A percentile compares a stretch with the other conserved stretches of the same genome.
Conservation (phyloP, 2,113 vertebrate genomes). For the Cebus imitator region DNA sequence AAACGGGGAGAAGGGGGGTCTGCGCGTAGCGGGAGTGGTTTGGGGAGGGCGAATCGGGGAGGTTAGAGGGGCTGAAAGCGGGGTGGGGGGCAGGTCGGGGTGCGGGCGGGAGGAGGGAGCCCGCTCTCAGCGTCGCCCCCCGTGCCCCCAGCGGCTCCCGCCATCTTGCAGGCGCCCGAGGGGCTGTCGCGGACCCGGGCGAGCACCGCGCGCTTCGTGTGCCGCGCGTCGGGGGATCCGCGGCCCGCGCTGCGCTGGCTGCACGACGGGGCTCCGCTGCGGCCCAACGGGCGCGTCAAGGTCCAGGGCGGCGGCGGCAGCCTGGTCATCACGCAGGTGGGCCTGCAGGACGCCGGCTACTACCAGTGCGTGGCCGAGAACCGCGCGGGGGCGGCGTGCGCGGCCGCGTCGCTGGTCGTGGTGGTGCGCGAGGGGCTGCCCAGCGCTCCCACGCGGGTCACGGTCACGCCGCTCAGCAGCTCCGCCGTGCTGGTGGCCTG, state of each 20-base stretch:
- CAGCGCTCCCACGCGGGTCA: slow-evolving; percentile 91
- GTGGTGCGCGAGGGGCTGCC: slow-evolving; percentile 96
- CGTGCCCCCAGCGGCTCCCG: slow-evolving; percentile 88
- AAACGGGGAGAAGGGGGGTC: not conserved
- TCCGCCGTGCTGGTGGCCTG: slow-evolving; percentile 92
- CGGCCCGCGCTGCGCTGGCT: slow-evolving; percentile 91
- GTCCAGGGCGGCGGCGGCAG: slow-evolving; percentile 92
- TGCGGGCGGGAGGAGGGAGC: not conserved
- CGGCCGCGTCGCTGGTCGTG: slow-evolving; percentile 92
- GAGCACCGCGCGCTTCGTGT: slow-evolving; percentile 95
- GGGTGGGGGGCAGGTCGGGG: not conserved
- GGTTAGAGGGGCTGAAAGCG: not conserved
- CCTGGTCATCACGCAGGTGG: slow-evolving; percentile 97
- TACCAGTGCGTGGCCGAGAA: slow-evolving; percentile 98
- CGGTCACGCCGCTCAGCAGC: slow-evolving; percentile 91
- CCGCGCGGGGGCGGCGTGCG: slow-evolving; percentile 92
- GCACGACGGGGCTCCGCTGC: slow-evolving; percentile 90
- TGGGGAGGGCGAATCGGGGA: not conserved
- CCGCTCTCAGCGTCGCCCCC: not conserved
- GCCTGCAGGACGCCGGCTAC: slow-evolving; percentile 93
- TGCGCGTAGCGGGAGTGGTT: not conserved
- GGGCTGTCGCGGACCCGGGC: slow-evolving; percentile 93
- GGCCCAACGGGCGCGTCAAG: slow-evolving; percentile 92
- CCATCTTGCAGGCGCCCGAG: slow-evolving; percentile 95
- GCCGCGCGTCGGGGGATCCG: slow-evolving; percentile 94